Evolutionary conservation across 2,113 vertebrate species (phyloP), one percentile per base, ranked within the genome.

Genomic region (Sorex fumeus): DNA sequence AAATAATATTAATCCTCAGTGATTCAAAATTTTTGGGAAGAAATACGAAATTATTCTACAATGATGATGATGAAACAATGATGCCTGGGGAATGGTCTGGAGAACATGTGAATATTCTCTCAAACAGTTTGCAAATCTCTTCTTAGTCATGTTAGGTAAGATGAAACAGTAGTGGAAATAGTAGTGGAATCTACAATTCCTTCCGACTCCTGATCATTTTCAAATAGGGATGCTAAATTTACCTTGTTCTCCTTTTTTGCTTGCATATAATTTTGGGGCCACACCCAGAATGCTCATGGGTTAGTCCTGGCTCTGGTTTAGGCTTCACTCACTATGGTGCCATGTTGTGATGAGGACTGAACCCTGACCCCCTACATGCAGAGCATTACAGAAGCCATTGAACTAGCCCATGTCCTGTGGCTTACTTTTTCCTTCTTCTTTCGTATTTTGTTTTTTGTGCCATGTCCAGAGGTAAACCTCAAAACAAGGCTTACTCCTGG

Each of bases 1-100:
- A 12, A 16, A 77, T 90, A 93, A 30, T 76, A 34, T 93, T 60
- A 89, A 86, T 78, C 13, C n/a, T 91, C 23, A 80, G 43, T 85
- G 80, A 77, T 82, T 82, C 36, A 76, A 53, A 45, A 40, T 27
- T 91, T 84, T 80, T 81, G 27, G 70, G 82, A 89, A 90, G 62
- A 92, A 84, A 78, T 87, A 28, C n/a, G 19, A 84, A 53, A 75
- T 82, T 84, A 72, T 79, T 87, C 72, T 27, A 64, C 8, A 87
- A 10, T 72, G 32, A 81, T 62, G 45, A 50, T 34, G n/a, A 66
- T 27, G 34, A 69, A 67, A 71, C 32, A 83, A 80, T 3, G n/a
- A n/a, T n/a, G n/a, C n/a, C 27, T 85, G 70, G 87, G 66, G 34
- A 79, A 93, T 81, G 18, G 18, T 53, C 7, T 43, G 13, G 27